A percentile compares a stretch with the other conserved stretches of the same genome.
These are phyloP conservation scores for Amazonetta brasiliensis DNA, from an alignment of 2,797 vertebrate species.

Conservation along the genomic window DNA sequence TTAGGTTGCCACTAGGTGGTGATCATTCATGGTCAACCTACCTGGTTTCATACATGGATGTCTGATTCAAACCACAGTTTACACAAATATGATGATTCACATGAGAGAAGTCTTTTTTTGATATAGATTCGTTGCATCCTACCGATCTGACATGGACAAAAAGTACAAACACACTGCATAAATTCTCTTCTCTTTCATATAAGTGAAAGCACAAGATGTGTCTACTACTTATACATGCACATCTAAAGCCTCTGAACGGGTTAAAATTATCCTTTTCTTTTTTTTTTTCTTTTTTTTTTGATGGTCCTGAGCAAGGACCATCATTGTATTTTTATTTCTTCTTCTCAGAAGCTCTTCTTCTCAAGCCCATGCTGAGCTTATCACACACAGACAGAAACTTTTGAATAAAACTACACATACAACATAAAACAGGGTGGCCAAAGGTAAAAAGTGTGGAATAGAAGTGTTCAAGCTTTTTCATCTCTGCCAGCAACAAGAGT, in stretches of 20 bases:
- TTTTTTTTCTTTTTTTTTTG: not conserved
- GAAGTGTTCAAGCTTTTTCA: not conserved
- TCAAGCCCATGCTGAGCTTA: not conserved
- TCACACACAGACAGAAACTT: slow-evolving; percentile 15
- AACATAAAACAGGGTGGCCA: not conserved
- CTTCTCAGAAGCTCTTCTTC: slow-evolving; percentile 28
- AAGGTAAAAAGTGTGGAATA: slow-evolving; percentile 20
- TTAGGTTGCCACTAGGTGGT: not conserved
- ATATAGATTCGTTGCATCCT: not conserved
- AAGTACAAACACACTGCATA: not conserved
- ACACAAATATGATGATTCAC: not conserved
- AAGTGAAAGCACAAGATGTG: not conserved
- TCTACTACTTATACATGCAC: not conserved
- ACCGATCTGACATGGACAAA: not conserved
- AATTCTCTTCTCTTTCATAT: not conserved
- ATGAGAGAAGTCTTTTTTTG: not conserved
- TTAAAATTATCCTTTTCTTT: slow-evolving; percentile 6
- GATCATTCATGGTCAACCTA: not conserved
- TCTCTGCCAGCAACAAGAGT: not conserved
- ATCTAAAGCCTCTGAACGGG: not conserved
- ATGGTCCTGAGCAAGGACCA: not conserved
- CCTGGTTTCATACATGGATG: not conserved
- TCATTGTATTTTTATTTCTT: slow-evolving; percentile 23
- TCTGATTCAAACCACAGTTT: not conserved
- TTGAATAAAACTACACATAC: not conserved